Percentiles rank a stretch among this genome's conserved stretches.
phyloP scores from a whole-genome alignment of 2,888 invertebrate species.

The Hydriomena furcata region DNA sequence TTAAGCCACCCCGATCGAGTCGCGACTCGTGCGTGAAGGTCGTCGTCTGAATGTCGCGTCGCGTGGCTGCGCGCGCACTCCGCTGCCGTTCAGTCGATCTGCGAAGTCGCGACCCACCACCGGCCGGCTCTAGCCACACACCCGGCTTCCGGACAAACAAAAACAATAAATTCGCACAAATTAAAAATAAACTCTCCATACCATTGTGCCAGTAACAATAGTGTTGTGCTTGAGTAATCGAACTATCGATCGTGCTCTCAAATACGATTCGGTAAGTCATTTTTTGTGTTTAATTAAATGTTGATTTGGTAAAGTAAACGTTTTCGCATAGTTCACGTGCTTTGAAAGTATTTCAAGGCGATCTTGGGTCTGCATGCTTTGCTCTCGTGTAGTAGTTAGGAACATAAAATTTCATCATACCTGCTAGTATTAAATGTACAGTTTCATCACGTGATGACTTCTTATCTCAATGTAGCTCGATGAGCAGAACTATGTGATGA shows the following conservation, averaged over 20 bases:
- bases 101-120: slow-evolving; percentile 63
- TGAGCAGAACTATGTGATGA: slow-evolving; percentile 8
- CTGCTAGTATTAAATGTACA: slow-evolving; percentile 24
- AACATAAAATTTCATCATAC: slow-evolving; percentile 39
- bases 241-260: slow-evolving; percentile 24
- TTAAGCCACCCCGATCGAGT: slow-evolving; percentile 35
- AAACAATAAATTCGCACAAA: slow-evolving; percentile 36
- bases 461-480: slow-evolving; percentile 26
- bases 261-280: slow-evolving; percentile 55
- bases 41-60: slow-evolving; percentile 57
- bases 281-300: slow-evolving; percentile 59
- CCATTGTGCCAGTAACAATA: slow-evolving; percentile 29
- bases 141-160: slow-evolving; percentile 42
- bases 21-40: slow-evolving; percentile 46
- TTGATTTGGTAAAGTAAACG: slow-evolving; percentile 67
- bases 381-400: slow-evolving; percentile 52
- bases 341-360: slow-evolving; percentile 83
- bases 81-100: slow-evolving; percentile 67
- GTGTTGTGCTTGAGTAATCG: slow-evolving; percentile 35
- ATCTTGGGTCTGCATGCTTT: slow-evolving; percentile 54
- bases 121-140: slow-evolving; percentile 49
- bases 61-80: slow-evolving; percentile 56
- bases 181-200: slow-evolving; percentile 19
- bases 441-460: slow-evolving; percentile 38
- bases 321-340: slow-evolving; percentile 75